A percentile compares a stretch with the other conserved stretches of the same genome.
Conservation (phyloP, 92 coral and sea anemone species). For the Epizoanthus stellaris region DNA sequence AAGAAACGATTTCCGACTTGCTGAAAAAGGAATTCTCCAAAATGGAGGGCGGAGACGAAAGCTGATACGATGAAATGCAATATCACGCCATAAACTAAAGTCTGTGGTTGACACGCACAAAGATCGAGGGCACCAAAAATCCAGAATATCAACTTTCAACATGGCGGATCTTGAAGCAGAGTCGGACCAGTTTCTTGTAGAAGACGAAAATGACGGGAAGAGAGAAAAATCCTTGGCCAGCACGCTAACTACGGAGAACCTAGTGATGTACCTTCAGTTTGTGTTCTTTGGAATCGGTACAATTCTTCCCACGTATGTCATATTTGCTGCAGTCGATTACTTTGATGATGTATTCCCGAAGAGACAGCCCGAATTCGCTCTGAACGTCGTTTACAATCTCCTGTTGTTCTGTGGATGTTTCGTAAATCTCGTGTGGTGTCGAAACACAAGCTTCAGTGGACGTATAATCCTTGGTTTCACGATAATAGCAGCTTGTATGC, state of each 20-base stretch:
- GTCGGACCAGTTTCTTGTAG: conserved; percentile 75
- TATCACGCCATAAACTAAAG: not conserved
- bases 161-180: conserved; percentile 93
- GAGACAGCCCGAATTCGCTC: conserved; percentile 85
- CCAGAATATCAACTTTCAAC: conserved; percentile 24
- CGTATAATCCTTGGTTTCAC: conserved; percentile 78
- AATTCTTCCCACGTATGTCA: conserved; percentile 83
- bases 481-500: conserved; percentile 79
- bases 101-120: not conserved
- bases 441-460: conserved; percentile 88
- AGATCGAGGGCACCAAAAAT: not conserved
- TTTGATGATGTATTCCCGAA: conserved; percentile 87
- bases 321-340: conserved; percentile 90
- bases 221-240: conserved; percentile 73
- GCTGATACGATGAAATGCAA: not conserved
- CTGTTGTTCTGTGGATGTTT: conserved; percentile 88
- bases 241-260: conserved; percentile 72
- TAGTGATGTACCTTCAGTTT: conserved; percentile 85
- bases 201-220: conserved; percentile 61
- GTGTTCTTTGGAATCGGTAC: conserved; percentile 90
- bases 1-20: not conserved
- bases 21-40: too few species aligned
- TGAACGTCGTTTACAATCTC: conserved; percentile 86
- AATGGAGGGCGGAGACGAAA: conserved; percentile 3
- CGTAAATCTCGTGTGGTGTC: conserved; percentile 88